A percentile compares a stretch with the other conserved stretches of the same genome.
These are phyloP conservation scores for Gephyroberyx darwinii DNA, from an alignment of 2,797 vertebrate genomes.

Conservation along the genomic window DNA sequence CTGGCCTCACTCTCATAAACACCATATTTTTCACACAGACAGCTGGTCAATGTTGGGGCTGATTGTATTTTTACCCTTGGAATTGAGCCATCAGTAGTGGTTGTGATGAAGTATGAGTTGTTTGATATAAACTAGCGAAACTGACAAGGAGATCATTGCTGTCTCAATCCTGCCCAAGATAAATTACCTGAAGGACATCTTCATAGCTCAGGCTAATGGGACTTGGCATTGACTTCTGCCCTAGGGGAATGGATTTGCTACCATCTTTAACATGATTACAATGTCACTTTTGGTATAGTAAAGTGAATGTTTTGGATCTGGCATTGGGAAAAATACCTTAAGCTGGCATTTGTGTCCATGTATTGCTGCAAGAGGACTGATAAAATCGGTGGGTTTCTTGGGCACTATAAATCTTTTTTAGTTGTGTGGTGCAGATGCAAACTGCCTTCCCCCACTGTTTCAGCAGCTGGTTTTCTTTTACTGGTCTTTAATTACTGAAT, in stretches of 20 bases:
- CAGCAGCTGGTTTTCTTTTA: slow-evolving; percentile 37
- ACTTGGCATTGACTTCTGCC: slow-evolving; percentile 30
- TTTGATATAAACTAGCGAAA: slow-evolving; percentile 71
- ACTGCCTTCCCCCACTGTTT: slow-evolving; percentile 7
- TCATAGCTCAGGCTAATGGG: slow-evolving; percentile 57
- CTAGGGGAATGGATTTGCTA: slow-evolving; percentile 24
- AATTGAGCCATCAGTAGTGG: slow-evolving; percentile 68
- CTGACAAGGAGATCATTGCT: slow-evolving; percentile 71
- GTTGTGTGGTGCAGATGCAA: slow-evolving; percentile 35
- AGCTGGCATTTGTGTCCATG: background rate
- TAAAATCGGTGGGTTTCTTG: slow-evolving; percentile 8
- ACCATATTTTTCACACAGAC: slow-evolving; percentile 74
- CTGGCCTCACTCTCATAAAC: slow-evolving; percentile 65
- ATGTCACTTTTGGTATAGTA: slow-evolving; percentile 18
- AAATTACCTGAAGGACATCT: slow-evolving; percentile 63
- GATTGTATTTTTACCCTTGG: slow-evolving; percentile 73
- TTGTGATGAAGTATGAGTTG: slow-evolving; percentile 66
- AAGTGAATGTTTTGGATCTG: slow-evolving; percentile 29
- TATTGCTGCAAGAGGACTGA: slow-evolving; percentile 10
- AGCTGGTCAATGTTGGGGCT: slow-evolving; percentile 73
- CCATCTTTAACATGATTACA: slow-evolving; percentile 40
- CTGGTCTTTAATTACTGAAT: slow-evolving; percentile 25
- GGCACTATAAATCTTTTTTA: background rate
- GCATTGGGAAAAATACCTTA: background rate
- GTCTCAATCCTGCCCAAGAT: slow-evolving; percentile 45